Conservation (phyloP, 2,888 invertebrate genomes). For the Monoplex corrugatus region DNA sequence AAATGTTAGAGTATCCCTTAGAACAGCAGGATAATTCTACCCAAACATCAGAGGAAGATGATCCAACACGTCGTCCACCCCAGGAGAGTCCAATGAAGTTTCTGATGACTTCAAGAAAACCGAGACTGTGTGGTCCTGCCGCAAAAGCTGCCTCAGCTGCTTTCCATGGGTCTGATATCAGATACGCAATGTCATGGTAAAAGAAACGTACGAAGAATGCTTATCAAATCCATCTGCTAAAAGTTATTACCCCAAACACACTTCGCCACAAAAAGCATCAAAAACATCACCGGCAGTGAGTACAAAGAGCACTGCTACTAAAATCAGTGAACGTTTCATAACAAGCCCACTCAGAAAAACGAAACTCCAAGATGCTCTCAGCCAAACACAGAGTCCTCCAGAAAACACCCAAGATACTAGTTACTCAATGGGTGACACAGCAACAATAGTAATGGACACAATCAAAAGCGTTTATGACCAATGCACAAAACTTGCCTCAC, state of each 20-base stretch:
- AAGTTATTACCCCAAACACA: neutral
- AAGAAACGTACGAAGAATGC: constrained; percentile 17
- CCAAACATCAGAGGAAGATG: neutral
- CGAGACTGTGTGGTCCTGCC: neutral
- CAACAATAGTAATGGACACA: neutral
- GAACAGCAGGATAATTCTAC: neutral
- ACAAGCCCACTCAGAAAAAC: neutral
- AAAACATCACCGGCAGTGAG: neutral
- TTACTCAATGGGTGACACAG: neutral
- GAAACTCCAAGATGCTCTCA: neutral
- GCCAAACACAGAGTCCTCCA: neutral
- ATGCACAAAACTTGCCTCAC: neutral
- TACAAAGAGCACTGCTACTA: neutral
- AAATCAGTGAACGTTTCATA: neutral
- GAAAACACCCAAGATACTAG: neutral
- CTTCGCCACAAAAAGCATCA: neutral
- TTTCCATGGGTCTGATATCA: neutral
- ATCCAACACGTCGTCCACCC: neutral
- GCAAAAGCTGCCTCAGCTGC: neutral
- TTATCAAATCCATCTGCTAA: constrained; percentile 1
- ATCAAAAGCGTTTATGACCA: constrained; percentile 18
- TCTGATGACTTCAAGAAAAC: neutral
- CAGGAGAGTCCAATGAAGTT: neutral
- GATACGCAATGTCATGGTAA: neutral
- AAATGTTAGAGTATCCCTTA: neutral